Conservation (phyloP, 2,888 invertebrate genomes). For the Chirona hameri region DNA sequence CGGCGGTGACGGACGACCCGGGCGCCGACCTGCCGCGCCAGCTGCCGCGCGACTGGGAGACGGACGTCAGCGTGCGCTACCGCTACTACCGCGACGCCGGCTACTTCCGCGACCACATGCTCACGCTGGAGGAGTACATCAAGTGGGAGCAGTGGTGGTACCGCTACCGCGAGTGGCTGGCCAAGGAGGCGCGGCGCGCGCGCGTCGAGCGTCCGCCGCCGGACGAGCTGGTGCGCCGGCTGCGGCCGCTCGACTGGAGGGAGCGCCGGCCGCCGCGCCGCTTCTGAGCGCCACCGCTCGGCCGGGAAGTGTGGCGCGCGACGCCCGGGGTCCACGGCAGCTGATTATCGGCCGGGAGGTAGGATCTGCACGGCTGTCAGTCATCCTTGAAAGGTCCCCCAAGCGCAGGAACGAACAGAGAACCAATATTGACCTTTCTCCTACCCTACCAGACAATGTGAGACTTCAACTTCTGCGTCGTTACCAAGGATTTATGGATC, state of each 20-base stretch:
- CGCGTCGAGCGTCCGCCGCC: neutral
- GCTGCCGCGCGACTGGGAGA: conserved; percentile 60
- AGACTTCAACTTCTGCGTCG: too few relatives aligned
- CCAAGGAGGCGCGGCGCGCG: conserved; percentile 56
- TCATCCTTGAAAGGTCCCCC: too few relatives aligned
- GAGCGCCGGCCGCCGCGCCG: neutral
- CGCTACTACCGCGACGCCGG: conserved; percentile 80
- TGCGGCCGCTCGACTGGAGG: neutral
- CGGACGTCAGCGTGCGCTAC: conserved; percentile 70
- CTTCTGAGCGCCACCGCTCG: neutral
- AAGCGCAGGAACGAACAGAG: too few relatives aligned
- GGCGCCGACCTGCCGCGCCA: conserved; percentile 38
- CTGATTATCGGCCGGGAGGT: too few relatives aligned
- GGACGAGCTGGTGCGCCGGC: neutral
- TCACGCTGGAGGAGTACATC: conserved; percentile 74
- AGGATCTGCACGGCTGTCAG: too few relatives aligned
- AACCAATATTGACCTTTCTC: too few relatives aligned
- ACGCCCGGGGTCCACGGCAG: too few relatives aligned
- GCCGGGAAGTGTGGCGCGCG: too few relatives aligned
- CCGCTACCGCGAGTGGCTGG: conserved; percentile 85
- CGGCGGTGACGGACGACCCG: conserved; percentile 39
- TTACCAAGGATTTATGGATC: too few relatives aligned
- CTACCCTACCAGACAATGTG: too few relatives aligned
- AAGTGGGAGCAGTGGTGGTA: conserved; percentile 97
- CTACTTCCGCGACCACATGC: conserved; percentile 64